Evolutionary conservation across 2,888 invertebrate genomes (phyloP).

Genomic region (Thera obeliscata): DNA sequence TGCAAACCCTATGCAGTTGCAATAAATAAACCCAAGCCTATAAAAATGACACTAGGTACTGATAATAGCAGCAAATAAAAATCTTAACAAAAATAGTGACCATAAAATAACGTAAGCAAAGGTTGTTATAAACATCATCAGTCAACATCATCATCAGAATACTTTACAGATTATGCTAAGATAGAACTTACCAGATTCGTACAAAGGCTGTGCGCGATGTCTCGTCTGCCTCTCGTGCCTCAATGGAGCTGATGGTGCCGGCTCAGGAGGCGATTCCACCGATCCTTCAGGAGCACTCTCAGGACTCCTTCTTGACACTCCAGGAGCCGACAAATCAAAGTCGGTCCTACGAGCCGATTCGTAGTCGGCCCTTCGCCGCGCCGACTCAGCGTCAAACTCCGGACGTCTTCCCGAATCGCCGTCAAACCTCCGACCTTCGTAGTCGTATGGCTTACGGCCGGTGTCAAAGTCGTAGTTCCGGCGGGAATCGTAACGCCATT

Average conservation of each 20-base stretch:
- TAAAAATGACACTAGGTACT: too few species aligned
- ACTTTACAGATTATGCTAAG: too few species aligned
- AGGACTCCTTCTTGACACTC: conserved; percentile 72
- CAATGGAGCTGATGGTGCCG: conserved; percentile 77
- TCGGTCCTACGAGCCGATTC: conserved; percentile 79
- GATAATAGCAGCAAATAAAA: too few species aligned
- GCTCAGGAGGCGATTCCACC: conserved; percentile 78
- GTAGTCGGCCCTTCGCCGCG: conserved; percentile 77
- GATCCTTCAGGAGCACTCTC: conserved; percentile 79
- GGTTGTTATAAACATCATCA: too few species aligned
- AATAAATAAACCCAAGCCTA: too few species aligned
- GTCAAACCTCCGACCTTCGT: conserved; percentile 71
- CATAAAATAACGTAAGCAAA: too few species aligned
- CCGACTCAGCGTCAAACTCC: conserved; percentile 76
- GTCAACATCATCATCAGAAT: too few species aligned
- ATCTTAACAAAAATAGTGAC: too few species aligned
- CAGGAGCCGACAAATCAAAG: conserved; percentile 76
- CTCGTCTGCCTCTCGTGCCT: conserved; percentile 70
- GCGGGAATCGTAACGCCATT: conserved; percentile 79
- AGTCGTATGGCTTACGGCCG: conserved; percentile 73
- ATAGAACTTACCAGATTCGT: conserved; percentile 75
- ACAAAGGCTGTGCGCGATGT: conserved; percentile 75
- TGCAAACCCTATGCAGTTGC: too few species aligned
- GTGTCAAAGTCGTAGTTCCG: conserved; percentile 77
- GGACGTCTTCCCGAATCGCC: conserved; percentile 71